Percentiles rank a stretch among this genome's conserved stretches.
Conservation (phyloP, 2,797 vertebrate genomes). For the Pseudochirops corinnae region DNA sequence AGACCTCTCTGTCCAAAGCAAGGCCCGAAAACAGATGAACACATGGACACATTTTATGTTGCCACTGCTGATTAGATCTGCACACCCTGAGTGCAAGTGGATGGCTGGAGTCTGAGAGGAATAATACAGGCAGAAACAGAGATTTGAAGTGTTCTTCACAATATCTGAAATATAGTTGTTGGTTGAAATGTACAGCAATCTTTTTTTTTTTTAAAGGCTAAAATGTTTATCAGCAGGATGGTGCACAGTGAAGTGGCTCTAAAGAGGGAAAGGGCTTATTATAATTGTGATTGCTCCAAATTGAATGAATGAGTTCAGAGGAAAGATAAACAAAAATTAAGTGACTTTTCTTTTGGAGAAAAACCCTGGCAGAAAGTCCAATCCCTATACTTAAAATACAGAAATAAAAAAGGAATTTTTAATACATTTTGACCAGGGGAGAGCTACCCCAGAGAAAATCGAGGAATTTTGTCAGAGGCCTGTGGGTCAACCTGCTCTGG, state of each 20-base stretch:
- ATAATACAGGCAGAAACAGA: conserved; percentile 32
- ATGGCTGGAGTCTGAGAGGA: conserved; percentile 31
- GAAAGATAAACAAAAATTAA: not conserved
- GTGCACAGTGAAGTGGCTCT: not conserved
- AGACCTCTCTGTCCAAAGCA: not conserved
- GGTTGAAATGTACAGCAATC: not conserved
- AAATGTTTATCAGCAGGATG: conserved; percentile 33
- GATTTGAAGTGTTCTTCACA: conserved; percentile 26
- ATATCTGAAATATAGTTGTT: conserved; percentile 24
- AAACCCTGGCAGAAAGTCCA: not conserved
- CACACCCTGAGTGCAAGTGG: conserved; percentile 1
- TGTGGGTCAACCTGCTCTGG: not conserved
- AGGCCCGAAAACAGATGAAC: conserved; percentile 40
- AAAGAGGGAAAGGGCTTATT: conserved; percentile 26
- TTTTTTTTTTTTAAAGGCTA: conserved; percentile 28
- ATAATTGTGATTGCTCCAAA: conserved; percentile 23
- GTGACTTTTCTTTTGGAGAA: not conserved
- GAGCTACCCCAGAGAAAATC: not conserved
- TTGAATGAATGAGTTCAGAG: conserved; percentile 1
- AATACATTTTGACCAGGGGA: not conserved
- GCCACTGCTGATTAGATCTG: not conserved
- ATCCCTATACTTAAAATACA: not conserved
- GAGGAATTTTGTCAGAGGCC: not conserved
- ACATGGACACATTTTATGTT: conserved; percentile 34
- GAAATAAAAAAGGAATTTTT: not conserved